A percentile compares a stretch with the other conserved stretches of the same genome.
phyloP scores from a whole-genome alignment of 2,797 vertebrate genomes.

The Pseudocheirus occidentalis region DNA sequence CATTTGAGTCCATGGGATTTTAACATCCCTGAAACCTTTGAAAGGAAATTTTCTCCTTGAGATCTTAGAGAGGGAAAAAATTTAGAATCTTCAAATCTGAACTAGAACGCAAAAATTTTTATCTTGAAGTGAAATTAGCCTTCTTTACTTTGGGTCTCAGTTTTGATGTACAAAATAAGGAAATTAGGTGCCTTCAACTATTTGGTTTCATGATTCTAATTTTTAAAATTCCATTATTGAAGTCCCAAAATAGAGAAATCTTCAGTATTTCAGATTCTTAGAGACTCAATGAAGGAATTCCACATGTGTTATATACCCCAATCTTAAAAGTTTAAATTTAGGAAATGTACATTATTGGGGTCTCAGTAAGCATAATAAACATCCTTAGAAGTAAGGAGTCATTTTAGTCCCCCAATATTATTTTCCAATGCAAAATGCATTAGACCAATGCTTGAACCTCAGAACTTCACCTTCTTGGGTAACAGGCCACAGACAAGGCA shows the following conservation, averaged over 20 bases:
- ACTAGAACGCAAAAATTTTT: constrained; percentile 51
- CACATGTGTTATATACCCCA: constrained; percentile 1
- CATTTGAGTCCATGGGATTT: constrained; percentile 7
- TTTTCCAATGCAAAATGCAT: constrained; percentile 38
- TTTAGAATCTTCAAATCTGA: constrained; percentile 35
- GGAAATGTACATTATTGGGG: constrained; percentile 57
- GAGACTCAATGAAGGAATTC: constrained; percentile 45
- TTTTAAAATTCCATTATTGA: constrained; percentile 25
- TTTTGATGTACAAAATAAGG: background rate
- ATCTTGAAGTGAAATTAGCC: constrained; percentile 20
- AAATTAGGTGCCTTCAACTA: background rate
- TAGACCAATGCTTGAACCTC: background rate
- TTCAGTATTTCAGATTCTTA: constrained; percentile 56
- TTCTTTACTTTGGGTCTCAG: background rate
- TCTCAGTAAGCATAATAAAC: constrained; percentile 2
- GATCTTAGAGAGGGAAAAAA: constrained; percentile 39
- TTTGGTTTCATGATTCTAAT: background rate
- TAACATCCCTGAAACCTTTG: constrained; percentile 36
- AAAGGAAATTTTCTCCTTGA: constrained; percentile 20
- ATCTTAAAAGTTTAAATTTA: constrained; percentile 56
- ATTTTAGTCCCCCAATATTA: constrained; percentile 32
- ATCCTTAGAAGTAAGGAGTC: constrained; percentile 10
- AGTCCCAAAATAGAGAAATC: background rate
- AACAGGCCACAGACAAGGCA: background rate
- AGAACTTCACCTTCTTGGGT: constrained; percentile 7